Base-by-base conservation (phyloP, 2,113 vertebrate species). In the Tauraco erythrolophus region DNA sequence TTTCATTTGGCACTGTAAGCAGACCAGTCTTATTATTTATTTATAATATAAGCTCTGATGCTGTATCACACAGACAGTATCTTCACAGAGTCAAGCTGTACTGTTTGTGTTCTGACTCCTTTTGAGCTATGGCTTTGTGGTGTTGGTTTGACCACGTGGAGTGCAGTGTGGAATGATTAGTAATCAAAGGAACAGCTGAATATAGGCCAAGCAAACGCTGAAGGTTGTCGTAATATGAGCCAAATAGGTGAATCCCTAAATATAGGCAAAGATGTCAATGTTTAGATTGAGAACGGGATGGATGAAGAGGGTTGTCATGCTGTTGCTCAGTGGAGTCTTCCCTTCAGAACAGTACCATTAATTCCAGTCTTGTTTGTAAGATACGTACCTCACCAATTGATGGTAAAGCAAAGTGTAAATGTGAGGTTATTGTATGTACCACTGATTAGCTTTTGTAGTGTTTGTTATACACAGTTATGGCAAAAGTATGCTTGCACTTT, bases 21-120 rank as follows among this genome's bases (percentile, higher is more conserved):
- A 80, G 86, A 89, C 80, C n/a, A 27, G 39, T 74, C 46, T 78
- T 75, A 74, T 81, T 81, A 76, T 81, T 95, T 89, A 95, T 95
- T 94, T 91, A 84, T 89, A 61, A 75, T 37, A 15, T 6, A 88
- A 84, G 56, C 37, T 74, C 45, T 74, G 76, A 62, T 81, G 64
- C 46, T 86, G 0, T 74, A n/a, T 81, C 24, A 17, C 57, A 46
- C 28, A 62, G 60, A n/a, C 37, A 74, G 30, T 54, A 61, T 86
- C 54, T 84, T 92, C 71, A 56, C 64, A 80, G 50, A 53, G 28
- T 50, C 46, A 78, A 82, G 37, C 71, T 86, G 17, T 70, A n/a
- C 19, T 0, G 0, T 68, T 80, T 83, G 53, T 72, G 50, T 76
- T 90, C 28, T 70, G 83, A 45, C 53, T 85, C 53, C 70, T 90